Conservation (phyloP, 2,797 vertebrate genomes). For the Morus bassanus region DNA sequence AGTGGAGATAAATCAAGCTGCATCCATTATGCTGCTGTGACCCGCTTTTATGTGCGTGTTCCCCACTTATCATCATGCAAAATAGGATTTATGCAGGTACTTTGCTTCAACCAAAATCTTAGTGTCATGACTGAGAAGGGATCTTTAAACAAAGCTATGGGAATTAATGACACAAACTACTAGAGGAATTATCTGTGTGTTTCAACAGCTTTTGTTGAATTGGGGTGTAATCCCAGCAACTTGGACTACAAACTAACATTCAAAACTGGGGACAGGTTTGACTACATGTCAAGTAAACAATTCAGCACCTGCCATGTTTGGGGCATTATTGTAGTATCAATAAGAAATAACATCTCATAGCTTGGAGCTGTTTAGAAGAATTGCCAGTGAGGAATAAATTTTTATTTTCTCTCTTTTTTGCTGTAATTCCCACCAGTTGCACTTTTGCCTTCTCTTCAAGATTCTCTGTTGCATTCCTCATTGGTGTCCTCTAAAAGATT, state of each 20-base stretch:
- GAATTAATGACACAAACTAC: background rate
- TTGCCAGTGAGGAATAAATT: background rate
- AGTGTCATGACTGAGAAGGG: background rate
- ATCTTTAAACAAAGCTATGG: background rate
- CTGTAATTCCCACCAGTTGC: background rate
- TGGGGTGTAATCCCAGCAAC: background rate
- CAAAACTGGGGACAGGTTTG: background rate
- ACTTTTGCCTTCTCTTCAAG: background rate
- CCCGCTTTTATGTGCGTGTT: background rate
- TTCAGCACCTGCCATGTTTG: background rate
- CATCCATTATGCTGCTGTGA: background rate
- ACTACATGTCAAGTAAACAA: background rate
- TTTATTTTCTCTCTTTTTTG: background rate
- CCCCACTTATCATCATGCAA: background rate
- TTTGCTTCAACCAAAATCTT: background rate
- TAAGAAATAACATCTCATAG: background rate
- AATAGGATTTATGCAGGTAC: background rate
- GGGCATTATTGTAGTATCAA: background rate
- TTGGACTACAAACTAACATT: background rate
- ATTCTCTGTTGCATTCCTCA: background rate
- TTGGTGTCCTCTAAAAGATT: background rate
- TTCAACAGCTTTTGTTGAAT: background rate
- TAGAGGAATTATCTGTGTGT: background rate
- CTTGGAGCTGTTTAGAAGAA: background rate
- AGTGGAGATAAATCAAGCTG: background rate